These are phyloP conservation scores for Cataglyphis albicans DNA, from an alignment of 2,888 invertebrate genomes.

Conservation along the genomic window DNA sequence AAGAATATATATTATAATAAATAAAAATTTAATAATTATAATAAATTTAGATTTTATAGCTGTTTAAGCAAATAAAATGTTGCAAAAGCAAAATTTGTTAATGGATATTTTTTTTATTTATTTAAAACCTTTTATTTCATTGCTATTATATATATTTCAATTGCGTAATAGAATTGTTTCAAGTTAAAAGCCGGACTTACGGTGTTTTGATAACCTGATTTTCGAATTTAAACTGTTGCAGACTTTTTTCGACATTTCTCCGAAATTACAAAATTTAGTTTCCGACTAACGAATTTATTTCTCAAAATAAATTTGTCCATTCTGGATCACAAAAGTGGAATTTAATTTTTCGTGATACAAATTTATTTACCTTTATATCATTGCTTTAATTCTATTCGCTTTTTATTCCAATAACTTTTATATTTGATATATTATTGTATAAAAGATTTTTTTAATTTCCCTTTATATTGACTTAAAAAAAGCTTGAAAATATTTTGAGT, in stretches of 20 bases:
- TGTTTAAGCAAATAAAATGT: neutral
- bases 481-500: neutral
- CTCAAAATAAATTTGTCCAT: neutral
- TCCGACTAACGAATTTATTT: neutral
- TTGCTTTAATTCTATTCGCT: neutral
- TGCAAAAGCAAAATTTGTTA: neutral
- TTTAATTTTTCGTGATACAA: neutral
- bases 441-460: neutral
- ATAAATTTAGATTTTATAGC: neutral
- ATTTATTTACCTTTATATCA: neutral
- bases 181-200: neutral
- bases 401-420: neutral
- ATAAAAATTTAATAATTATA: slow-evolving; percentile 4
- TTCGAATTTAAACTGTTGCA: neutral
- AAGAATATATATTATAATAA: neutral
- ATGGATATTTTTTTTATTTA: slow-evolving; percentile 1
- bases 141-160: slow-evolving; percentile 11
- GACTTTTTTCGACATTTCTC: neutral
- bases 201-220: neutral
- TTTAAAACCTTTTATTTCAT: slow-evolving; percentile 9
- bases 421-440: neutral
- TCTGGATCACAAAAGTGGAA: neutral
- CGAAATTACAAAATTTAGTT: neutral
- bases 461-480: neutral
- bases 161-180: slow-evolving; percentile 12